A percentile compares a stretch with the other conserved stretches of the same genome.
Evolutionary conservation across 1,140 invertebrate genomes (phyloP).

Genomic region (Polyergus mexicanus): DNA sequence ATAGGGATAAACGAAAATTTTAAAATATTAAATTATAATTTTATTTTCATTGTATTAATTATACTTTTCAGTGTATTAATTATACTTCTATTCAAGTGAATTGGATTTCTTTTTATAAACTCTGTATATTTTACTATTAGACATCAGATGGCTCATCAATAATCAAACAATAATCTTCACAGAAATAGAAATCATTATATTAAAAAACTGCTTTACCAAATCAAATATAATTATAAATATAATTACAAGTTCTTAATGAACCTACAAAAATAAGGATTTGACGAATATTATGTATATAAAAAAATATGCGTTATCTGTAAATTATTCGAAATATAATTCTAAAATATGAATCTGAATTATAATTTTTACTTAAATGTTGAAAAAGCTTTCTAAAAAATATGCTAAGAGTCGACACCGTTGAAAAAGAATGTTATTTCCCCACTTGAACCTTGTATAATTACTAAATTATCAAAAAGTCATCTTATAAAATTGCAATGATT

Average conservation of each 20-base stretch:
- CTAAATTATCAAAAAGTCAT: background rate
- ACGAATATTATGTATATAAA: too few relatives aligned
- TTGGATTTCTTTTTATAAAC: background rate
- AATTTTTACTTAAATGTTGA: background rate
- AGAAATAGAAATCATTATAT: background rate
- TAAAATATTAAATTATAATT: background rate
- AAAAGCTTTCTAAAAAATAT: background rate
- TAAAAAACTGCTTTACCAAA: background rate
- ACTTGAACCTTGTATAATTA: background rate
- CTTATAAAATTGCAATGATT: slow-evolving; percentile 24
- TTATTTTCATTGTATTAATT: background rate
- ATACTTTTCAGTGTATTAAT: background rate
- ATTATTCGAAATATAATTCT: too few relatives aligned
- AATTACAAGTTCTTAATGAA: too few relatives aligned
- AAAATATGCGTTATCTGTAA: too few relatives aligned
- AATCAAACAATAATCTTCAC: background rate
- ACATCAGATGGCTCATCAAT: slow-evolving; percentile 3
- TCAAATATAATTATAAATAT: too few relatives aligned
- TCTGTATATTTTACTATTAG: background rate
- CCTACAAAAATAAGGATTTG: too few relatives aligned
- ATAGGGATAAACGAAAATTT: background rate
- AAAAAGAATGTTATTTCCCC: slow-evolving; percentile 12
- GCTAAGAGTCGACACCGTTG: background rate
- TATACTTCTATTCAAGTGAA: background rate
- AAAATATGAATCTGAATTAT: background rate